Evolutionary conservation across 2,797 vertebrate genomes (phyloP).

Genomic region (Macrochelys suwanniensis): DNA sequence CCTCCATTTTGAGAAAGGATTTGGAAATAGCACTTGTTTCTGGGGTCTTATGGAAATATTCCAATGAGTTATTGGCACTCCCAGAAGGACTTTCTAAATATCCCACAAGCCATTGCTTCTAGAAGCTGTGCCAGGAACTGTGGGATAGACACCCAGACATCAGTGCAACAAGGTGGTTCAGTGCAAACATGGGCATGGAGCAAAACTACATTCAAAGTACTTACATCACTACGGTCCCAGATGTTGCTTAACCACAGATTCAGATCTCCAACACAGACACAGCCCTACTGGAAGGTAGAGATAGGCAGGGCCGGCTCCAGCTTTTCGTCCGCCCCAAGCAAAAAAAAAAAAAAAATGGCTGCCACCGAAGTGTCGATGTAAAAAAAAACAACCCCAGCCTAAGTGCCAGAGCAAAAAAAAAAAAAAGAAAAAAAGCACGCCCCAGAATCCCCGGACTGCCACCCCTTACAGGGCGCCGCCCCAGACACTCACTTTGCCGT

Average conservation of each 20-base stretch:
- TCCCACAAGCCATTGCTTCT: neutral
- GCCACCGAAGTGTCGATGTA: no score
- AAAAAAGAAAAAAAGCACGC: no score
- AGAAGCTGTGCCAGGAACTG: neutral
- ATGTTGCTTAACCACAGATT: neutral
- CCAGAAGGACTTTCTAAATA: neutral
- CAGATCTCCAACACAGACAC: neutral
- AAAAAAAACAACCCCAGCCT: no score
- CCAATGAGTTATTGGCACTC: neutral
- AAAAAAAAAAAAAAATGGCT: no score
- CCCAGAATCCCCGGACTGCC: no score
- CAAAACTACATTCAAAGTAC: neutral
- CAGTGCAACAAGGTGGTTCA: neutral
- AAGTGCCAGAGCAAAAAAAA: no score
- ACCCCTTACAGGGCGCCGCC: no score
- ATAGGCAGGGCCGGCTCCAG: no score
- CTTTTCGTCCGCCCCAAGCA: no score
- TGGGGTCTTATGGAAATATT: neutral
- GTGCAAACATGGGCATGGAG: fast-evolving
- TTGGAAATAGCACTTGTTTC: fast-evolving
- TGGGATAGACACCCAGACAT: neutral
- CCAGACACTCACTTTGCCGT: no score
- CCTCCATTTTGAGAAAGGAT: neutral
- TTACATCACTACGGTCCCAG: fast-evolving
- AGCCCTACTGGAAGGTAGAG: neutral